phyloP scores from a whole-genome alignment of 2,797 vertebrate species.

The Mormyrus hasselquistii region DNA sequence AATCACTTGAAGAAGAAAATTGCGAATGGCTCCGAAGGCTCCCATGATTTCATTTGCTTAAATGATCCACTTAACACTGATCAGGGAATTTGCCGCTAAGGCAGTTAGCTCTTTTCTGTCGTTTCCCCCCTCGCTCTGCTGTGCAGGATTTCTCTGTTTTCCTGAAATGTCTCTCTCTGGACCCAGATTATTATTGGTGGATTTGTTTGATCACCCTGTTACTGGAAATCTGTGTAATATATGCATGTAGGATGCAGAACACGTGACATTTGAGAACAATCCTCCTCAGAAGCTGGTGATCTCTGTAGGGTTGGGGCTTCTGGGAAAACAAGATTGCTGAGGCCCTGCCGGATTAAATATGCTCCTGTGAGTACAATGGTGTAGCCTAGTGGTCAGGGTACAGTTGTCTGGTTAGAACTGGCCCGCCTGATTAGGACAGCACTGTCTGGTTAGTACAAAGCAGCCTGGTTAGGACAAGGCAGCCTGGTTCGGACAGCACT shows the following conservation, averaged over 20 bases:
- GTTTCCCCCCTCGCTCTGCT: conserved; percentile 16
- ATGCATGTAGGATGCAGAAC: background rate
- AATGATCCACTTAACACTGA: conserved; percentile 45
- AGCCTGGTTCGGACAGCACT: background rate
- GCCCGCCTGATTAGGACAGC: background rate
- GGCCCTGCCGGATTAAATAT: background rate
- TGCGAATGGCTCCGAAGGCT: conserved; percentile 31
- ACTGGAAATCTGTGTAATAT: background rate
- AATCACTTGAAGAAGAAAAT: conserved; percentile 29
- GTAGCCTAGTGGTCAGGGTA: background rate
- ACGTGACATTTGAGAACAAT: background rate
- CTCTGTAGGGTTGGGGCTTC: background rate
- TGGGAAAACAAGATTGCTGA: background rate
- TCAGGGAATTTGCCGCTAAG: conserved; percentile 35
- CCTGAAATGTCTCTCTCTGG: background rate
- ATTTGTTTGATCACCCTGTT: background rate
- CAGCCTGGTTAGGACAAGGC: background rate
- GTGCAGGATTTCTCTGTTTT: background rate
- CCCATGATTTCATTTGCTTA: conserved; percentile 41
- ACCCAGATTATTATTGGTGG: conserved; percentile 19
- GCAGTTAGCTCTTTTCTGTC: conserved; percentile 30
- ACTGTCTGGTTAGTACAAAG: background rate
- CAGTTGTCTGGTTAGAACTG: background rate
- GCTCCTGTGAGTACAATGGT: background rate
- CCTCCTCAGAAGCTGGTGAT: background rate